phyloP scores from a whole-genome alignment of 2,888 invertebrate species.

The Tipula vernalis region DNA sequence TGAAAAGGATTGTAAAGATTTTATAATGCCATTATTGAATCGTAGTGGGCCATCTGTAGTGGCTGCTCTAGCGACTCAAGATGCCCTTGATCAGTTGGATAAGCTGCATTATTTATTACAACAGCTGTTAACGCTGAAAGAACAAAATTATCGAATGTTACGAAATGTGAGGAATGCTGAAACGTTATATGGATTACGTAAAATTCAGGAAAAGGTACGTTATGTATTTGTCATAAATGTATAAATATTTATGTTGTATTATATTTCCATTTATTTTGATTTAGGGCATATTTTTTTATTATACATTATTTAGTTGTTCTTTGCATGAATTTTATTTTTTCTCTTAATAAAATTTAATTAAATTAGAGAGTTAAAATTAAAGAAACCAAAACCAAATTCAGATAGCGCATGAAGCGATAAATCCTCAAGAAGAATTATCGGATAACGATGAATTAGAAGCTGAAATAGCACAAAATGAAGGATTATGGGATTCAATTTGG shows the following conservation, averaged over 20 bases:
- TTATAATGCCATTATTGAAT: slow-evolving; percentile 36
- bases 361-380: slow-evolving; percentile 13
- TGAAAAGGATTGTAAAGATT: slow-evolving; percentile 28
- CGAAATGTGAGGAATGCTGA: slow-evolving; percentile 59
- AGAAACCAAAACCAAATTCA: neutral
- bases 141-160: slow-evolving; percentile 56
- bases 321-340: neutral
- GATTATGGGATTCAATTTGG: slow-evolving; percentile 51
- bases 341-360: slow-evolving; percentile 17
- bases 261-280: neutral
- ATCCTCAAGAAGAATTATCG: slow-evolving; percentile 31
- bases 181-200: slow-evolving; percentile 51
- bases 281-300: neutral
- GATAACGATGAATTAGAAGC: slow-evolving; percentile 48
- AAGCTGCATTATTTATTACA: slow-evolving; percentile 65
- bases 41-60: slow-evolving; percentile 43
- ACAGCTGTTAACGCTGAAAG: slow-evolving; percentile 56
- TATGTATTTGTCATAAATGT: neutral
- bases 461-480: slow-evolving; percentile 43
- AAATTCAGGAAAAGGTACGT: slow-evolving; percentile 39
- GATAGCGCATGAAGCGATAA: slow-evolving; percentile 15
- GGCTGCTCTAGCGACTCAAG: slow-evolving; percentile 45
- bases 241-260: slow-evolving; percentile 5
- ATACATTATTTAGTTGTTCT: neutral
- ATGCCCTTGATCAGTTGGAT: slow-evolving; percentile 66